Evolutionary conservation across 1,140 invertebrate species (phyloP), one percentile per base, ranked within the genome.

Genomic region (Drosophila ohnishii): DNA sequence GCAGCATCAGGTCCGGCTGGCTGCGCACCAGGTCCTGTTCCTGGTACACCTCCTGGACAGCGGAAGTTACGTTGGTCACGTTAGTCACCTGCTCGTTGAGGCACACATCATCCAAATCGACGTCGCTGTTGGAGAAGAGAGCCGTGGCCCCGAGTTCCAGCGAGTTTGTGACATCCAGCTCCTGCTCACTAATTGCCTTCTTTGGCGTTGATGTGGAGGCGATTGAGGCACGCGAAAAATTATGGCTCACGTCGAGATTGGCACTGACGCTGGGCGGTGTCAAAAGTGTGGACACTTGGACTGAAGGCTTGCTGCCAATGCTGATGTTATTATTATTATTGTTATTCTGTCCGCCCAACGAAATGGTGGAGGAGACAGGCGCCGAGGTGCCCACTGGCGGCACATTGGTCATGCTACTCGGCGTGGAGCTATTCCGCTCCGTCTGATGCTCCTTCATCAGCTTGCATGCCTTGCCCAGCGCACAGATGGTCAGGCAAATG

Each of bases 91-190:
- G 94, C 78, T 96, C 95, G 85, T 96, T 96, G 2, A 96, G 92
- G 81, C 94, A 95, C 1, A 95, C 95, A 80, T 95, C 95, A 75
- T 96, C 96, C 32, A 96, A 92, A 91, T 96, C 96, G 1, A 98
- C 96, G n/a, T 96, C 95, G 86, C 96, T 97, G 83, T 98, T 97
- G 2, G 96, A 96, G 91, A 98, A 96, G 37, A 97, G 95, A 2
- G 96, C 95, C 16, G 95, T 95, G 1, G 95, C 93, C 30, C 94
- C 93, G 73, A 94, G 92, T 56, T 93, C 93, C 22, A 93, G 84
- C 1, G 90, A 91, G 42, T 90, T 87, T 66, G 93, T 93, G 9
- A 93, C 92, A 51, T 93, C 74, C 9, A 93, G 55, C 34, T 92
- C 89, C 35, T 85, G 76, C 34, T 92, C 90, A 47, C 80, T 85